These are phyloP conservation scores for Thalassoma bifasciatum DNA, from an alignment of 2,113 vertebrate genomes.

Conservation along the genomic window DNA sequence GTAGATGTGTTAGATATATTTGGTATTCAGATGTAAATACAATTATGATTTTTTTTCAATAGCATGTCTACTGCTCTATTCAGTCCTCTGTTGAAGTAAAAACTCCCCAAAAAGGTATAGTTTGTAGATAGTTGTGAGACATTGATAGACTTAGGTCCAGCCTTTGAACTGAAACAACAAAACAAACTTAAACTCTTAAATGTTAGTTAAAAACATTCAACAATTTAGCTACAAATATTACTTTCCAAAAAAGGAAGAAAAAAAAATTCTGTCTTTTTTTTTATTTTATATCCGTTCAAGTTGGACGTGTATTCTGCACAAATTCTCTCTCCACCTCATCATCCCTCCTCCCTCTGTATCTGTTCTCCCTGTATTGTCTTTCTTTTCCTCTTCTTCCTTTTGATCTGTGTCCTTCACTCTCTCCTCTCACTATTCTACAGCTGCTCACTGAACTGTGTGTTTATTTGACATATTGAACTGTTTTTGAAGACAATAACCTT, in stretches of 20 bases:
- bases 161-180: not conserved
- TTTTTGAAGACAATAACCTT: conserved; percentile 75
- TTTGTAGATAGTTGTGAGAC: too few species aligned
- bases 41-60: too few species aligned
- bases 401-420: conserved; percentile 43
- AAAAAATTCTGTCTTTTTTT: too few species aligned
- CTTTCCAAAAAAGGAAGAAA: not conserved
- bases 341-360: not conserved
- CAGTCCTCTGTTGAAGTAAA: too few species aligned
- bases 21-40: too few species aligned
- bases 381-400: conserved; percentile 14
- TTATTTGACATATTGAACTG: conserved; percentile 76
- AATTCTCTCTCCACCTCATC: not conserved
- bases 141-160: too few species aligned
- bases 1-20: too few species aligned
- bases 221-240: not conserved
- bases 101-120: too few species aligned
- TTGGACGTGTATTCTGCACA: not conserved
- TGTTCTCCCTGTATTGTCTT: not conserved
- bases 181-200: not conserved
- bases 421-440: conserved; percentile 38
- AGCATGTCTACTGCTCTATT: too few species aligned
- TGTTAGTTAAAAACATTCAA: not conserved
- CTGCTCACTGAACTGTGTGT: conserved; percentile 66
- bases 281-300: not conserved